These are phyloP conservation scores for Synergus japonicus DNA, from an alignment of 2,888 invertebrate genomes.

Conservation along the genomic window DNA sequence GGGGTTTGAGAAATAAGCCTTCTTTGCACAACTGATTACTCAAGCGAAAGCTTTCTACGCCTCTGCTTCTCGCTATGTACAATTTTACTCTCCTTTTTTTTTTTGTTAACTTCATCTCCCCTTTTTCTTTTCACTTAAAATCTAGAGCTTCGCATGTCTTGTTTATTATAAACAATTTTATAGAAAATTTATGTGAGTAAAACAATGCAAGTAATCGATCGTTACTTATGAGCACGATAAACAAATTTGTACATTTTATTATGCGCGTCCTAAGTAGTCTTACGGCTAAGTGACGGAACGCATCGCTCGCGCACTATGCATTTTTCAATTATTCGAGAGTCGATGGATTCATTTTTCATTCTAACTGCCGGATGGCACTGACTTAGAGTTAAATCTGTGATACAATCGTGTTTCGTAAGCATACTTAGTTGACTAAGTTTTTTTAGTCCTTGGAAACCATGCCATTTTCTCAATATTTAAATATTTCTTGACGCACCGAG, in stretches of 20 bases:
- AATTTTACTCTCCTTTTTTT: slow-evolving; percentile 39
- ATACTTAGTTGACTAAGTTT: background rate
- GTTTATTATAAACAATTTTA: slow-evolving; percentile 72
- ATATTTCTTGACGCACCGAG: background rate
- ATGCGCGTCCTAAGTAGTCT: slow-evolving; percentile 72
- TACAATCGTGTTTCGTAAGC: background rate
- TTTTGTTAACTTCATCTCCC: slow-evolving; percentile 15
- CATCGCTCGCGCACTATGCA: slow-evolving; percentile 44
- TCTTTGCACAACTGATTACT: slow-evolving; percentile 20
- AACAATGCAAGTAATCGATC: slow-evolving; percentile 72
- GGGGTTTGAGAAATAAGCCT: background rate
- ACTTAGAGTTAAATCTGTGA: slow-evolving; percentile 51
- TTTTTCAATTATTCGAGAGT: slow-evolving; percentile 46
- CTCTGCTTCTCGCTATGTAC: slow-evolving; percentile 31
- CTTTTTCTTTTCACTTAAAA: slow-evolving; percentile 32
- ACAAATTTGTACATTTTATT: slow-evolving; percentile 76
- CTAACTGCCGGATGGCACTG: slow-evolving; percentile 62
- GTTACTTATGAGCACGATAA: slow-evolving; percentile 73
- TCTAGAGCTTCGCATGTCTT: slow-evolving; percentile 63
- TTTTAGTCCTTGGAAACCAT: slow-evolving; percentile 1
- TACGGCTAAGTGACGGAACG: slow-evolving; percentile 63
- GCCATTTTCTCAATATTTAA: background rate
- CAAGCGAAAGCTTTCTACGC: slow-evolving; percentile 8
- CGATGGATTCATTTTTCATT: slow-evolving; percentile 42
- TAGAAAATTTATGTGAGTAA: slow-evolving; percentile 76